Evolutionary conservation across 2,888 invertebrate species (phyloP).

Genomic region (Stomorhina lunata): DNA sequence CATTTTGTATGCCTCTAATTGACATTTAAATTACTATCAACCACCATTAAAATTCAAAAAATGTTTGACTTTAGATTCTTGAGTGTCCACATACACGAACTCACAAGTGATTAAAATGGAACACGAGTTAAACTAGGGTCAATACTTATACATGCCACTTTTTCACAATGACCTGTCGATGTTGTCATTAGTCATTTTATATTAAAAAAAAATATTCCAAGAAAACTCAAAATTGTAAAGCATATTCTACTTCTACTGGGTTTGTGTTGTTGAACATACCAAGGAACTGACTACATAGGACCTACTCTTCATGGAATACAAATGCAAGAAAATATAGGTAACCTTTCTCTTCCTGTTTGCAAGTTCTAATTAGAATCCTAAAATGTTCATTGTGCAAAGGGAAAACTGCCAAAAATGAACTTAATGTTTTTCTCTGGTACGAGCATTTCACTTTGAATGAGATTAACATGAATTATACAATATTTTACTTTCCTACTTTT

Average conservation of each 20-base stretch:
- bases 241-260: background rate
- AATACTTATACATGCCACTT: background rate
- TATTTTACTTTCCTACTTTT: slow-evolving; percentile 8
- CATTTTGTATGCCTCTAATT: slow-evolving; percentile 34
- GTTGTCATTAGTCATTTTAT: slow-evolving; percentile 32
- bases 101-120: background rate
- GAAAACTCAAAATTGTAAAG: background rate
- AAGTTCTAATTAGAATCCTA: slow-evolving; percentile 38
- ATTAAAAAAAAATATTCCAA: slow-evolving; percentile 10
- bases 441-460: slow-evolving; percentile 27
- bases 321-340: background rate
- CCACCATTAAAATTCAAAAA: slow-evolving; percentile 34
- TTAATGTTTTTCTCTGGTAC: background rate
- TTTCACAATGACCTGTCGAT: slow-evolving; percentile 28
- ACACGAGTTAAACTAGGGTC: background rate
- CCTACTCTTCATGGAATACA: background rate
- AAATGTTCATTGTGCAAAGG: background rate
- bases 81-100: background rate
- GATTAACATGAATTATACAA: slow-evolving; percentile 42
- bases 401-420: background rate
- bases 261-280: background rate
- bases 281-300: slow-evolving; percentile 19
- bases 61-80: background rate
- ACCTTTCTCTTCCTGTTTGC: background rate
- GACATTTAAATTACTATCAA: slow-evolving; percentile 30